Percentiles rank a stretch among this genome's conserved stretches.
Conservation (phyloP, 2,888 invertebrate species). For the Atethmia centrago region DNA sequence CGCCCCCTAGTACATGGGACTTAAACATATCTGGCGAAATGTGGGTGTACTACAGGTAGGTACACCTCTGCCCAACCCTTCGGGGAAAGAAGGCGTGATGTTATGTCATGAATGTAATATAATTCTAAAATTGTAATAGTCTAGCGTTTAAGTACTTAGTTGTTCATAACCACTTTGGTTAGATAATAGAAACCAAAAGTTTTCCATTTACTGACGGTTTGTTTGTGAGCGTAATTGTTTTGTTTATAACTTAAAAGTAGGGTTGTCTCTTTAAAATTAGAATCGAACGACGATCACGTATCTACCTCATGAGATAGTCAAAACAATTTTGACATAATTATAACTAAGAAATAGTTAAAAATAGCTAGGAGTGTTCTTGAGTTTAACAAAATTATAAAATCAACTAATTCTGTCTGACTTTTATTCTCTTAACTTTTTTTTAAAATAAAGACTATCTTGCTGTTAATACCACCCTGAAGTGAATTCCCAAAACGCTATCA, state of each 20-base stretch:
- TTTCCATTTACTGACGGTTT: slow-evolving; percentile 15
- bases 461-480: not conserved
- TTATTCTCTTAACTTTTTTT: not conserved
- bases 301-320: no score
- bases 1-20: no score
- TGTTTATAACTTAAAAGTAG: not conserved
- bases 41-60: no score
- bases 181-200: slow-evolving; percentile 19
- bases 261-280: slow-evolving; percentile 7
- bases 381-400: no score
- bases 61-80: no score
- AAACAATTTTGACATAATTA: no score
- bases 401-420: not conserved
- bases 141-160: not conserved
- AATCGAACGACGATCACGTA: not conserved
- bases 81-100: no score
- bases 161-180: not conserved
- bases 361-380: no score
- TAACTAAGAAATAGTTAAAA: no score
- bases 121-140: not conserved
- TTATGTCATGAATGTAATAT: no score
- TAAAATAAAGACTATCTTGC: not conserved
- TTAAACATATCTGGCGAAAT: no score
- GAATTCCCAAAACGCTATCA: slow-evolving; percentile 6
- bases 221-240: slow-evolving; percentile 5